A percentile compares a stretch with the other conserved stretches of the same genome.
Evolutionary conservation across 2,888 invertebrate genomes (phyloP).

Genomic region (Gisinianus flammeolus): DNA sequence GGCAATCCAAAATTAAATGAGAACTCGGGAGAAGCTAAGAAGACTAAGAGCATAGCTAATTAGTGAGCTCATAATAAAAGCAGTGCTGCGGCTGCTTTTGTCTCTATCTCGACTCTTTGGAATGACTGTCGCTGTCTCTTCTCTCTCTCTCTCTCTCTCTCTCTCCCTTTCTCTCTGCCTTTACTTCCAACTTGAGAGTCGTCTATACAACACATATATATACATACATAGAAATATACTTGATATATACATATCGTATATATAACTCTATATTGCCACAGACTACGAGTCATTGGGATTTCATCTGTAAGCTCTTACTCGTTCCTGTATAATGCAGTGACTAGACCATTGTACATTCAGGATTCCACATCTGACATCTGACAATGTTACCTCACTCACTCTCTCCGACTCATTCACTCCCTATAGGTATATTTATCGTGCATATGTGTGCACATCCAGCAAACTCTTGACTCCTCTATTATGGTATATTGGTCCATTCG

Average conservation of each 20-base stretch:
- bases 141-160: not conserved
- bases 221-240: not conserved
- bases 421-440: too few species aligned
- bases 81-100: slow-evolving; percentile 18
- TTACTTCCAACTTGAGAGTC: not conserved
- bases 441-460: too few species aligned
- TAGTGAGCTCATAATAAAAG: slow-evolving; percentile 28
- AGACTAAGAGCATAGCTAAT: slow-evolving; percentile 33
- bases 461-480: too few species aligned
- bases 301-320: too few species aligned
- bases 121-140: not conserved
- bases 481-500: too few species aligned
- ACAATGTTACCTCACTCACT: too few species aligned
- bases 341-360: too few species aligned
- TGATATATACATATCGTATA: too few species aligned
- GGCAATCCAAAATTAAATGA: not conserved
- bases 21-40: not conserved
- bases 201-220: not conserved
- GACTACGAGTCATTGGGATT: not conserved
- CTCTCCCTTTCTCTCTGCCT: not conserved
- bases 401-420: too few species aligned
- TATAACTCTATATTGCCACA: too few species aligned
- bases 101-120: not conserved
- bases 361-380: too few species aligned
- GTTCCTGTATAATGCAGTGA: too few species aligned